Conservation (phyloP, 2,888 invertebrate species). For the Sphaerophoria taeniata region DNA sequence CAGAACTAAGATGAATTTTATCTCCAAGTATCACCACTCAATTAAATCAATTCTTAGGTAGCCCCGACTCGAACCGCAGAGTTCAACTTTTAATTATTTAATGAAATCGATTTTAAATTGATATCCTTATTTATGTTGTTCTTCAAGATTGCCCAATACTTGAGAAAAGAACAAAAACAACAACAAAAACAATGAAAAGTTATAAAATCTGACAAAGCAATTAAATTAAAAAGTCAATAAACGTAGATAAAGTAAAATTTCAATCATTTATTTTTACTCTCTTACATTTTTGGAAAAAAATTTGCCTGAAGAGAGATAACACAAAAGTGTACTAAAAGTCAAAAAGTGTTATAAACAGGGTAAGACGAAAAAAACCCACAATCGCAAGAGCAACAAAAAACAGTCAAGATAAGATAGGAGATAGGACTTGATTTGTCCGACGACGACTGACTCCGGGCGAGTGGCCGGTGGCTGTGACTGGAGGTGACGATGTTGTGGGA, state of each 20-base stretch:
- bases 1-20: not conserved
- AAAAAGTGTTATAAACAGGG: slow-evolving; percentile 18
- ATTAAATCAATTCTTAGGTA: too few species aligned
- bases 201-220: slow-evolving; percentile 47
- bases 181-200: too few species aligned
- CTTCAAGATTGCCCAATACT: slow-evolving; percentile 5
- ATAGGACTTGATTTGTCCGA: slow-evolving; percentile 33
- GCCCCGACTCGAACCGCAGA: not conserved
- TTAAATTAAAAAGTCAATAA: slow-evolving; percentile 59
- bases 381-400: slow-evolving; percentile 20
- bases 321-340: slow-evolving; percentile 28
- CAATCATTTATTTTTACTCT: slow-evolving; percentile 22
- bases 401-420: slow-evolving; percentile 62
- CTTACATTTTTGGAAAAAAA: slow-evolving; percentile 13
- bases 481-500: not conserved
- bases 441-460: too few species aligned
- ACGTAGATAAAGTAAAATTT: slow-evolving; percentile 30
- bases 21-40: too few species aligned
- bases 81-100: slow-evolving; percentile 47
- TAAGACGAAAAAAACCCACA: slow-evolving; percentile 65
- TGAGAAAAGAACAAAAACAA: slow-evolving; percentile 29
- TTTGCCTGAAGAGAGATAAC: slow-evolving; percentile 12
- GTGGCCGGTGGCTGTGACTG: not conserved
- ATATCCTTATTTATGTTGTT: slow-evolving; percentile 52
- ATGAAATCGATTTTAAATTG: slow-evolving; percentile 57